Evolutionary conservation across 2,113 vertebrate species (phyloP).

Genomic region (Phaethon lepturus): DNA sequence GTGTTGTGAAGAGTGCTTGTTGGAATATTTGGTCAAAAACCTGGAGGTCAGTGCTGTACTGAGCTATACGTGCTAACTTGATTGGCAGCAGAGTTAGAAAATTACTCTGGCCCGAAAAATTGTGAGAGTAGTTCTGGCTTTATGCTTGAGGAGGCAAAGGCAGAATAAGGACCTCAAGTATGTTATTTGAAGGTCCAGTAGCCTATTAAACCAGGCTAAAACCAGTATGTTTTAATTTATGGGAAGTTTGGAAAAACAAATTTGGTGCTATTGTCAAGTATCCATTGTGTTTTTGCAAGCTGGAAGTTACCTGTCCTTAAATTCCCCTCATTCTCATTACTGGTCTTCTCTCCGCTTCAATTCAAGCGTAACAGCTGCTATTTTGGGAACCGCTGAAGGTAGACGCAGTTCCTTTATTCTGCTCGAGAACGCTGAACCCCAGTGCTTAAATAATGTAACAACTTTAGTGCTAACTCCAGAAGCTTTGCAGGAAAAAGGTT

Average conservation of each 20-base stretch:
- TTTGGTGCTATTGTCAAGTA: background rate
- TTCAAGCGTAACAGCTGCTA: background rate
- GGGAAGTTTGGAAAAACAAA: background rate
- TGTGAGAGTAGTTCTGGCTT: background rate
- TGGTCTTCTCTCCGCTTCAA: background rate
- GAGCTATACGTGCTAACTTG: background rate
- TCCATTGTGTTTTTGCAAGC: background rate
- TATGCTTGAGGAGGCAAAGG: background rate
- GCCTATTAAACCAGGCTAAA: background rate
- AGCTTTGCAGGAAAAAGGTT: background rate
- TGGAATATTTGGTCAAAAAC: background rate
- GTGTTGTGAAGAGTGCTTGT: fast-evolving
- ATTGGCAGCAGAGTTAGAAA: background rate
- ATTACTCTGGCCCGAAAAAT: background rate
- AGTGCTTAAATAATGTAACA: conserved; percentile 17
- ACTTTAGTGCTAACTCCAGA: background rate
- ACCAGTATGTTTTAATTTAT: background rate
- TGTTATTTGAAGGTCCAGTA: background rate
- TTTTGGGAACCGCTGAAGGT: background rate
- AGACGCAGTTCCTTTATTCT: background rate
- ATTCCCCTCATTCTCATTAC: background rate
- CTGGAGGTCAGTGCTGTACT: background rate
- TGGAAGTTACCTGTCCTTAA: background rate
- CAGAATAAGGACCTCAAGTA: background rate
- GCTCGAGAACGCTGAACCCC: background rate